Conservation (phyloP, 2,888 invertebrate genomes). For the Ophion slaviceki region DNA sequence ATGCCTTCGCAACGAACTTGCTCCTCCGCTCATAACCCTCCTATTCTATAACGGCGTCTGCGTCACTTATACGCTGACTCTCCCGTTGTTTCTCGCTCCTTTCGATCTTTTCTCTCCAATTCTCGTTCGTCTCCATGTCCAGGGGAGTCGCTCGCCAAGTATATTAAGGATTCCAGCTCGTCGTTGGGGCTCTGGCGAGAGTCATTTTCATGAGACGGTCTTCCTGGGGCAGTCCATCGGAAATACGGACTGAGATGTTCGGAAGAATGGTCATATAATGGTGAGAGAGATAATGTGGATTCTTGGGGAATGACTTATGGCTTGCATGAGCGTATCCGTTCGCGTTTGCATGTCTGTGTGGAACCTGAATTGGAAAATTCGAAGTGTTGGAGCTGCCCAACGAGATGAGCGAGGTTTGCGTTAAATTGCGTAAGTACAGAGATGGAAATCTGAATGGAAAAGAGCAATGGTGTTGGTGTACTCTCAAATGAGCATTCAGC, state of each 20-base stretch:
- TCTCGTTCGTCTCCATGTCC: constrained; percentile 65
- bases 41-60: constrained; percentile 7
- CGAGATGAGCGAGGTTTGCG: constrained; percentile 38
- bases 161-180: constrained; percentile 80
- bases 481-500: constrained; percentile 81
- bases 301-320: constrained; percentile 35
- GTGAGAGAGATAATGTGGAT: constrained; percentile 16
- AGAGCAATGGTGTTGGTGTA: constrained; percentile 63
- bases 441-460: constrained; percentile 40
- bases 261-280: constrained; percentile 35
- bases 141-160: constrained; percentile 71
- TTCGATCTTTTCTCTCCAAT: constrained; percentile 32
- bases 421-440: constrained; percentile 40
- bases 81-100: neutral
- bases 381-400: constrained; percentile 54
- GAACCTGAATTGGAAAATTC: constrained; percentile 24
- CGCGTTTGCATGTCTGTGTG: neutral
- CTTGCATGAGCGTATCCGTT: constrained; percentile 4
- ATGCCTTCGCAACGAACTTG: constrained; percentile 13
- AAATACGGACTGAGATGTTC: constrained; percentile 21
- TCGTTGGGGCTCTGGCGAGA: constrained; percentile 34
- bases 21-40: constrained; percentile 52
- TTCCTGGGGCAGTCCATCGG: constrained; percentile 27
- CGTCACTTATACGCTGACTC: constrained; percentile 25
- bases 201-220: constrained; percentile 4